A percentile compares a stretch with the other conserved stretches of the same genome.
phyloP scores from a whole-genome alignment of 2,888 invertebrate species.

The Apotomis betuletana region DNA sequence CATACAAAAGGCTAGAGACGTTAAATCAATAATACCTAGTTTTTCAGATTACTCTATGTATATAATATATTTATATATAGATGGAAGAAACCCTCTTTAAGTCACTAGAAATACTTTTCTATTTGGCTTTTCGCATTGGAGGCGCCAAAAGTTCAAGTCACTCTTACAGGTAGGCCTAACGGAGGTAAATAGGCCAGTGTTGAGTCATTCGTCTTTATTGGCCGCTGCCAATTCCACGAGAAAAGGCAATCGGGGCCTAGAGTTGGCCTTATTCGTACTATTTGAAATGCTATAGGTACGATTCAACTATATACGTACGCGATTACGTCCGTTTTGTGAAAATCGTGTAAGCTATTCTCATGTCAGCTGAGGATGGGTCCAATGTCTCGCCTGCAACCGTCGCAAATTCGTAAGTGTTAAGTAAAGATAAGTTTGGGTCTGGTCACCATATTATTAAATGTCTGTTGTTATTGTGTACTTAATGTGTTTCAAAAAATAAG shows the following conservation, averaged over 20 bases:
- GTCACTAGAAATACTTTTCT: neutral
- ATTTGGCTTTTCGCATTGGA: neutral
- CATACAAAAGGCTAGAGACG: too few species aligned
- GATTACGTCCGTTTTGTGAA: neutral
- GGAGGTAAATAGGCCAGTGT: conserved; percentile 49
- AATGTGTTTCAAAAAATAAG: too few species aligned
- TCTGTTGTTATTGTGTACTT: too few species aligned
- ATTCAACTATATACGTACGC: neutral
- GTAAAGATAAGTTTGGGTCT: too few species aligned
- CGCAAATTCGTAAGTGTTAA: too few species aligned
- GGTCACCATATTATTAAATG: too few species aligned
- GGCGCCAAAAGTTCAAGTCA: neutral
- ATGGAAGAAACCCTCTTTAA: neutral
- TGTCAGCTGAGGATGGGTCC: too few species aligned
- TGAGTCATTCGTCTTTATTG: conserved; percentile 62
- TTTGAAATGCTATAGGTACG: conserved; percentile 9
- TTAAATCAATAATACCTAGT: too few species aligned
- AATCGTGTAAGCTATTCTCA: neutral
- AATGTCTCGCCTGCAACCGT: too few species aligned
- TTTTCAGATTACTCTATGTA: too few species aligned
- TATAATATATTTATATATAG: too few species aligned
- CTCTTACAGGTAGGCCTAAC: conserved; percentile 4
- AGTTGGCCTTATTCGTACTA: neutral
- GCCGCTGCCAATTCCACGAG: conserved; percentile 55
- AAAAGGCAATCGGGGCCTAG: conserved; percentile 38